phyloP scores from a whole-genome alignment of 2,888 invertebrate genomes.

The Tetanocera ferruginea region DNA sequence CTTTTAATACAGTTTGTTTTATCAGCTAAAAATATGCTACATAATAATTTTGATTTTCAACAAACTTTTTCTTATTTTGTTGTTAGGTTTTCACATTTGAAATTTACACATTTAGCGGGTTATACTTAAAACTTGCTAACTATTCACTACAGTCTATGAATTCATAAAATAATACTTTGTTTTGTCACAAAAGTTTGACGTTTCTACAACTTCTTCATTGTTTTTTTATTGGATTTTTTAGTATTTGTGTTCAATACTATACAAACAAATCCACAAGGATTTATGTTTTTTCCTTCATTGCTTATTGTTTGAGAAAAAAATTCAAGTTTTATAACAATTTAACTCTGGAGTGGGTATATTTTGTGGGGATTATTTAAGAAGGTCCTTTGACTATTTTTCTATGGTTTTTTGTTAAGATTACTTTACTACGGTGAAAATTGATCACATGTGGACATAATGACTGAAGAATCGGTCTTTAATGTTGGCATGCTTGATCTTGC shows the following conservation, averaged over 20 bases:
- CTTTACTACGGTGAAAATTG: constrained; percentile 68
- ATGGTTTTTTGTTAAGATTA: constrained; percentile 47
- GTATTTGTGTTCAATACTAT: not conserved
- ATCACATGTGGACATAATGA: constrained; percentile 72
- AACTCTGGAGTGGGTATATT: not conserved
- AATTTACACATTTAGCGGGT: not conserved
- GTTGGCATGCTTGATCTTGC: constrained; percentile 74
- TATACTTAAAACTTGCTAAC: not conserved
- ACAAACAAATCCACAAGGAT: constrained; percentile 10
- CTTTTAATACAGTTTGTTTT: not conserved
- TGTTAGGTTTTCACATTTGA: not conserved
- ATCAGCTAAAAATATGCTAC: constrained; percentile 3
- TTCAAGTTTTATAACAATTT: not conserved
- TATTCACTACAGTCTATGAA: constrained; percentile 22
- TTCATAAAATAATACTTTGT: constrained; percentile 31
- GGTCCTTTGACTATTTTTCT: not conserved
- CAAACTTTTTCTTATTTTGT: not conserved
- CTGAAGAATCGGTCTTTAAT: constrained; percentile 71
- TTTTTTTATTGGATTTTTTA: not conserved
- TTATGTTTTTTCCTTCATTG: not conserved
- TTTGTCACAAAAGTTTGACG: constrained; percentile 14
- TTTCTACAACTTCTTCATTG: not conserved
- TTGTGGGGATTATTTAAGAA: constrained; percentile 16
- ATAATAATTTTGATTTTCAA: constrained; percentile 5
- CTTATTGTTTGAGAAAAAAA: too few relatives aligned